Evolutionary conservation across 2,888 invertebrate species (phyloP).

Genomic region (Trissolcus japonicus): DNA sequence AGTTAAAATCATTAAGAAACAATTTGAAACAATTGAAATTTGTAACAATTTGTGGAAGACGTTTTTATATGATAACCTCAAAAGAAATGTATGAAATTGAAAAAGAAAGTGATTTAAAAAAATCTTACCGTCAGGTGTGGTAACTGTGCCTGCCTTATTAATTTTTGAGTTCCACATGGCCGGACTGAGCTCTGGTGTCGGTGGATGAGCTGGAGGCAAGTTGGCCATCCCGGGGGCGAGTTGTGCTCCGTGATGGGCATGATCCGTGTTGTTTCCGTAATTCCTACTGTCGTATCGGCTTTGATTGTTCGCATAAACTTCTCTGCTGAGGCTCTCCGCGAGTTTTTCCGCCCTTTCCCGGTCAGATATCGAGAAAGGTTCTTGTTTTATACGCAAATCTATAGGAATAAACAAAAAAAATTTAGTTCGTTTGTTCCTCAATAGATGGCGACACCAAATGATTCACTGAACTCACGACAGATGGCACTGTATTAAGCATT

Average conservation of each 20-base stretch:
- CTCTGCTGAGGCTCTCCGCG: slow-evolving; percentile 70
- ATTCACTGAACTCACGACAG: neutral
- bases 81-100: too few species aligned
- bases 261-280: slow-evolving; percentile 65
- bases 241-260: slow-evolving; percentile 66
- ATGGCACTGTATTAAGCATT: neutral
- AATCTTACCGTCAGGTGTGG: slow-evolving; percentile 82
- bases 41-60: too few species aligned
- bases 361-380: slow-evolving; percentile 78
- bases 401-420: neutral
- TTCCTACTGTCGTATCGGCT: slow-evolving; percentile 70
- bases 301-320: slow-evolving; percentile 71
- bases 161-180: slow-evolving; percentile 80
- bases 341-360: slow-evolving; percentile 72
- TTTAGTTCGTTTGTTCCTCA: neutral
- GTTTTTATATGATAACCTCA: too few species aligned
- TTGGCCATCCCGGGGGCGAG: slow-evolving; percentile 74
- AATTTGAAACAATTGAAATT: too few species aligned
- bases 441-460: neutral
- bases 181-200: slow-evolving; percentile 77
- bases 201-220: slow-evolving; percentile 77
- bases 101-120: too few species aligned
- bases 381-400: slow-evolving; percentile 79
- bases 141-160: slow-evolving; percentile 86
- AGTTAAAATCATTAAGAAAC: too few species aligned